Base-by-base conservation (phyloP, 2,888 invertebrate species). In the Vannuccia rotundouncinata region DNA sequence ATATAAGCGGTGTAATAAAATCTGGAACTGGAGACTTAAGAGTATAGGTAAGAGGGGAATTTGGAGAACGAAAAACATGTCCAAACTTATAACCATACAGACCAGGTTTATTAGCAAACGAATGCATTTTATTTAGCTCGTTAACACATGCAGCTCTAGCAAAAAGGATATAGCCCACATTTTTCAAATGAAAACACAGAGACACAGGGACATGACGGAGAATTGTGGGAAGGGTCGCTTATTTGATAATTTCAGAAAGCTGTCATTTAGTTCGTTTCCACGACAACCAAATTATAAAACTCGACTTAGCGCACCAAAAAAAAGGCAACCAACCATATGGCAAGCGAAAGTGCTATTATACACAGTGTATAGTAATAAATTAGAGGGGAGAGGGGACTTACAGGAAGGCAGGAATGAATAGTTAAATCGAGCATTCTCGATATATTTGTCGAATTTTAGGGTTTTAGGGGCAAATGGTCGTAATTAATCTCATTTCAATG, bases 201-300 rank as follows among this genome's bases (percentile, higher is more conserved):
- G 45, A 45, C 17, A 45, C 17, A 45, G 45, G 45, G 45, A 5
- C 5, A 45, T 5, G 45, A 17, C 10, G 45, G 45, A 17, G 45
- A 17, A 17, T 5, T 5, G 45, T 5, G 45, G 45, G 5, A 17
- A 45, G 45, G 45, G 45, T 13, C 5, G 45, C 17, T 5, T 17
- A 2, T 66, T 5, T 5, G 13, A 66, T 66, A 66, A 66, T 66
- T 66, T 66, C 66, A 27, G 66, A 66, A 66, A 66, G 10, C 66
- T 66, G 66, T 66, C 66, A 66, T 66, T 66, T 66, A 22, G 5
- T 66, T 66, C 66, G 66, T 66, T 66, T 17, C 66, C 66, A 66
- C 22, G 66, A 5, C 66, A 66, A 66, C 66, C 10, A 22, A 66
- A 66, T 13, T 45, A 10, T 13, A 66, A 66, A 66, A 66, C 66